These are phyloP conservation scores for Lordiphosa andalusiaca DNA, from an alignment of 2,888 invertebrate genomes.

Conservation along the genomic window DNA sequence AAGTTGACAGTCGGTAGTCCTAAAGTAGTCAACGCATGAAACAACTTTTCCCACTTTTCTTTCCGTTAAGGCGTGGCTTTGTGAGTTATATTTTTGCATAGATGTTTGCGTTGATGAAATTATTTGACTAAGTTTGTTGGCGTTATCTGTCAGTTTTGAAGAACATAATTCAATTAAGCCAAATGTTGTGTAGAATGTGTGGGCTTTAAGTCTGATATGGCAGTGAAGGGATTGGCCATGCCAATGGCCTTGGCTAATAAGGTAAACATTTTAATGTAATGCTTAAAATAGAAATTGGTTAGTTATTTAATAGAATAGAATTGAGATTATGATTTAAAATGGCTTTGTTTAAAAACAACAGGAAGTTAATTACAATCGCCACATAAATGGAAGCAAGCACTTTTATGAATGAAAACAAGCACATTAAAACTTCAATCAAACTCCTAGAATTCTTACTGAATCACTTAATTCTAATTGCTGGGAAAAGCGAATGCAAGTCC, in stretches of 20 bases:
- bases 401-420: no score
- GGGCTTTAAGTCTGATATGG: constrained; percentile 26
- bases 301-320: neutral
- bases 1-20: constrained; percentile 43
- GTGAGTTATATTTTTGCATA: constrained; percentile 33
- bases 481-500: no score
- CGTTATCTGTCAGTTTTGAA: constrained; percentile 47
- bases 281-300: constrained; percentile 16
- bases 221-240: constrained; percentile 23
- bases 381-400: no score
- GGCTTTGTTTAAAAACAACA: no score
- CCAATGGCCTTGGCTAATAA: constrained; percentile 35
- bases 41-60: constrained; percentile 22
- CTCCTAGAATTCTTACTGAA: no score
- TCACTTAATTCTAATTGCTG: no score
- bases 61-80: constrained; percentile 1
- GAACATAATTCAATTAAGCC: constrained; percentile 62
- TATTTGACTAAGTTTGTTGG: constrained; percentile 51
- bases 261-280: constrained; percentile 10
- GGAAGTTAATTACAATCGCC: no score
- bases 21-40: constrained; percentile 42
- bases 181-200: constrained; percentile 22
- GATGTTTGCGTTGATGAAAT: constrained; percentile 44
- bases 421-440: no score
- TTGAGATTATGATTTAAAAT: no score